Evolutionary conservation across 2,797 vertebrate species (phyloP).

Genomic region (Bovichtus variegatus): DNA sequence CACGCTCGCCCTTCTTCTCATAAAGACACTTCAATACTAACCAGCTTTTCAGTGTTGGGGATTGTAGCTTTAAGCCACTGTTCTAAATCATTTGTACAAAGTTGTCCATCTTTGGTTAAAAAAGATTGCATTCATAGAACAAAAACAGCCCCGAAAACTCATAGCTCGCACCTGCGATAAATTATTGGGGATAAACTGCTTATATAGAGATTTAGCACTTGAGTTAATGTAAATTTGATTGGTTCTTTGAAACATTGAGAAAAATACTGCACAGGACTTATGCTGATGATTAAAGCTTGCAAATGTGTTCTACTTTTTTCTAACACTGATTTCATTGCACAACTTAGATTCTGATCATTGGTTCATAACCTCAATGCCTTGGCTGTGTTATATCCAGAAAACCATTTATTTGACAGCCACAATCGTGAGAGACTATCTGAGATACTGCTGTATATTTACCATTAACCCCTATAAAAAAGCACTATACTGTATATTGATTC

Average conservation of each 20-base stretch:
- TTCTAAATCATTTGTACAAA: constrained; percentile 67
- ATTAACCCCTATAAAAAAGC: neutral
- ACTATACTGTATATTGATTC: neutral
- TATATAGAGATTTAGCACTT: constrained; percentile 2
- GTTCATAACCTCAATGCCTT: neutral
- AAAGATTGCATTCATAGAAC: constrained; percentile 66
- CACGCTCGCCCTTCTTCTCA: constrained; percentile 74
- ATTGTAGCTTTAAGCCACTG: constrained; percentile 82
- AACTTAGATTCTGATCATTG: neutral
- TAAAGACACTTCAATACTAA: constrained; percentile 90
- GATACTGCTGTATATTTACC: neutral
- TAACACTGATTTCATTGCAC: neutral
- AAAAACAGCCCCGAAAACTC: constrained; percentile 50
- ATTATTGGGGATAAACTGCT: constrained; percentile 28
- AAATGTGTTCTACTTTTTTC: neutral
- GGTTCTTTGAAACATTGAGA: neutral
- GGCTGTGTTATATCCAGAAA: neutral
- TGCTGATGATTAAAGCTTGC: neutral
- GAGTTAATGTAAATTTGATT: constrained; percentile 8
- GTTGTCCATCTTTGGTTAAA: constrained; percentile 68
- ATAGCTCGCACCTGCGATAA: constrained; percentile 8
- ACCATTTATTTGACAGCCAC: neutral
- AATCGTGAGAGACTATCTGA: neutral
- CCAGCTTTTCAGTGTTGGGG: constrained; percentile 76
- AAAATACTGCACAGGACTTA: neutral